Evolutionary conservation across 1,140 invertebrate genomes (phyloP), one percentile per base, ranked within the genome.

Genomic region (Ylistrum balloti): DNA sequence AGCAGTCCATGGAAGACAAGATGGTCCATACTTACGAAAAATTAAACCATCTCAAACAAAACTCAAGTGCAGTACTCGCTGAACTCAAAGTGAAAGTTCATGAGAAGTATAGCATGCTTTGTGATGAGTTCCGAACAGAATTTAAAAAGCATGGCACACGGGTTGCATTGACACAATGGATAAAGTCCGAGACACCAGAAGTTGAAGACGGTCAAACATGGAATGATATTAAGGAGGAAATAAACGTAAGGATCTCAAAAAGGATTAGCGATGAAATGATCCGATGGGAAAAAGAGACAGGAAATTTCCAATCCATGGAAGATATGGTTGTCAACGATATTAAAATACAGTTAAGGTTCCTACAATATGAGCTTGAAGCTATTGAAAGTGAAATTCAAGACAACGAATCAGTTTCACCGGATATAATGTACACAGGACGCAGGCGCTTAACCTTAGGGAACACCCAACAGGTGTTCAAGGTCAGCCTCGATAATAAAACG

Each of bases 21-120:
- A 94, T 94, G 91, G 85, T 56, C 5, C 38, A n/a, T 9, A 90
- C 93, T 45, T 86, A 88, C 17, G 33, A 85, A 22, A 94, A 94
- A 85, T 91, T 94, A 33, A 56, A 91, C 20, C 91, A 85, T 7
- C 88, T 95, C 10, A 88, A 92, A 86, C 22, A 85, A 20, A 90
- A 92, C 15, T 92, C 94, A 0, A 34, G 88, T 33, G 85, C 86
- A 2, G 92, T 92, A 17, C 88, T 93, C 0, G 17, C 88, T 1
- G 38, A 88, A 1, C 85, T 94, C 5, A 90, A 88, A 1, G 86
- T 22, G 32, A 22, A 91, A 33, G 86, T 94, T 11, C 87, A 91
- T 3, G 86, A 87, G 20, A 90, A 91, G 85, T 86, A 90, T 0
- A 88, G 74, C n/a, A 28, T 88, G 41, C 88, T 93, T 1, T 90